Conservation (phyloP, 1,140 invertebrate species). For the Cotesia typhae region DNA sequence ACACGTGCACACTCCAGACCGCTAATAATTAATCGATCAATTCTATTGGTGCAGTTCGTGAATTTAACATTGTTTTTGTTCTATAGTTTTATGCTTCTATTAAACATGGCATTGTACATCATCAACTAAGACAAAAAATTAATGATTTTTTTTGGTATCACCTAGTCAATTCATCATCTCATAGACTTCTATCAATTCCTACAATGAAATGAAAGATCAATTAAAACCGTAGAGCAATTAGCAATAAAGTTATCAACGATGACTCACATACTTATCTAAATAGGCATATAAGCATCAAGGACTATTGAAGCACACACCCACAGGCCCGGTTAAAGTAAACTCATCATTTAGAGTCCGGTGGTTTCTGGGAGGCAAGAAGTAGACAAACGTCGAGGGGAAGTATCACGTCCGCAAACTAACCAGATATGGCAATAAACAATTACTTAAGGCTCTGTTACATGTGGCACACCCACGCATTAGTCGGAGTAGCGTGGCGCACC, state of each 20-base stretch:
- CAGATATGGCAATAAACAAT: slow-evolving; percentile 63
- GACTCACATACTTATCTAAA: no score
- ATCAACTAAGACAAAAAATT: no score
- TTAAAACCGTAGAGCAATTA: no score
- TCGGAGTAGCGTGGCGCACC: slow-evolving; percentile 59
- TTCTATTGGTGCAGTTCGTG: neutral
- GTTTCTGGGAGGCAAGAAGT: slow-evolving; percentile 29
- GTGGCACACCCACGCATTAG: slow-evolving; percentile 62
- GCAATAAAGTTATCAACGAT: no score
- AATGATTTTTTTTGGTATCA: no score
- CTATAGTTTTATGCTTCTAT: no score
- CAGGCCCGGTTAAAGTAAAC: slow-evolving; percentile 2
- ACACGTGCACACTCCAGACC: slow-evolving; percentile 9
- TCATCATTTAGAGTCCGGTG: slow-evolving; percentile 15
- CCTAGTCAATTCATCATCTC: no score
- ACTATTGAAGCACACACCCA: neutral
- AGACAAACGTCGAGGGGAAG: slow-evolving; percentile 47
- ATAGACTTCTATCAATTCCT: no score
- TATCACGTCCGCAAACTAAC: neutral
- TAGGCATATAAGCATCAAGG: no score
- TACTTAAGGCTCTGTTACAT: slow-evolving; percentile 63
- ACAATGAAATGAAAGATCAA: no score
- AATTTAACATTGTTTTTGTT: no score
- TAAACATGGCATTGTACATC: no score
- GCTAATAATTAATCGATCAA: slow-evolving; percentile 31